phyloP scores from a whole-genome alignment of 1,140 invertebrate genomes.

The Drosophila eugracilis region DNA sequence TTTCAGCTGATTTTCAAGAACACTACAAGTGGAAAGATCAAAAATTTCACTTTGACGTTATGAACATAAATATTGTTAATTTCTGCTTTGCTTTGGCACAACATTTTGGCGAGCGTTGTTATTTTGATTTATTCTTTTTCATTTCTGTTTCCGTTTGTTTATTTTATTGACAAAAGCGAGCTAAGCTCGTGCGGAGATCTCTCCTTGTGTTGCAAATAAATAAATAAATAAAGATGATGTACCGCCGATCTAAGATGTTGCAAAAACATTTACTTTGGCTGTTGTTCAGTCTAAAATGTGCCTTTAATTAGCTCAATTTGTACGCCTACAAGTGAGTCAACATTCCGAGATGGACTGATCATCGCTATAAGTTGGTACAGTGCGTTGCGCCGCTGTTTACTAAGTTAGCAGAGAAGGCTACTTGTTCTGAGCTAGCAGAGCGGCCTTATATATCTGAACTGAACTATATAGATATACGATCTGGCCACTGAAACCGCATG shows the following conservation, averaged over 20 bases:
- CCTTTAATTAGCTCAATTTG: conserved; percentile 1
- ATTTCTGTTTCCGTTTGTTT: conserved; percentile 43
- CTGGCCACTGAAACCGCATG: conserved; percentile 16
- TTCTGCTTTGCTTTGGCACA: conserved; percentile 18
- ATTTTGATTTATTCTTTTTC: not conserved
- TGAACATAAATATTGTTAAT: conserved; percentile 47
- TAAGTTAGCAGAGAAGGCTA: too few species aligned
- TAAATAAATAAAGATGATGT: conserved; percentile 33
- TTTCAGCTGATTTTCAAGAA: conserved; percentile 53
- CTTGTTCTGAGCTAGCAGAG: too few species aligned
- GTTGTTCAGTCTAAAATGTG: conserved; percentile 10
- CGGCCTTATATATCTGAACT: not conserved
- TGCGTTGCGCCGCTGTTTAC: not conserved
- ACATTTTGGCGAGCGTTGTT: conserved; percentile 25
- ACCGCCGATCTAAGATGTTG: conserved; percentile 12
- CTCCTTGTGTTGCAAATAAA: conserved; percentile 21
- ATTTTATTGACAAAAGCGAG: conserved; percentile 36
- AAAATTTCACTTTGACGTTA: conserved; percentile 48
- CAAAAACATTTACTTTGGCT: conserved; percentile 30
- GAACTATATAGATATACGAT: conserved; percentile 2
- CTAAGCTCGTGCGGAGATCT: conserved; percentile 30
- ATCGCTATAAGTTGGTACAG: not conserved
- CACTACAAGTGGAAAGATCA: conserved; percentile 31
- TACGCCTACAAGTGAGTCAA: conserved; percentile 16
- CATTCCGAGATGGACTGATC: conserved; percentile 5